Conservation (phyloP, 2,888 invertebrate genomes). For the Antheraea assamensis region DNA sequence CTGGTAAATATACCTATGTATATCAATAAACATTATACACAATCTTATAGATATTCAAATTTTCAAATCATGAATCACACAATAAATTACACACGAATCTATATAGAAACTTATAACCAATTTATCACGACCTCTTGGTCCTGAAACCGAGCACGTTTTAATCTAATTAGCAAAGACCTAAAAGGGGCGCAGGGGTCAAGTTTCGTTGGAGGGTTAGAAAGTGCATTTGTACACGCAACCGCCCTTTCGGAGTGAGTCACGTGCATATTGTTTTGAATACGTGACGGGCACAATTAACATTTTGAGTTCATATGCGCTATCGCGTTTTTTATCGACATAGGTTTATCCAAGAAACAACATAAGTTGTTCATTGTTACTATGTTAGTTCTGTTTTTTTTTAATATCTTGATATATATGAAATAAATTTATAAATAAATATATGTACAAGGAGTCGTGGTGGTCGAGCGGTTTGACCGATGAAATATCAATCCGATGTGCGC, state of each 20-base stretch:
- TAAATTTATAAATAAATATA: too few species aligned
- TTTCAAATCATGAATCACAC: conserved; percentile 39
- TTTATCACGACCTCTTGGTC: conserved; percentile 36
- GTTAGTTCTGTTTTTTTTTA: too few species aligned
- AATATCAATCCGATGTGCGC: too few species aligned
- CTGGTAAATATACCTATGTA: too few species aligned
- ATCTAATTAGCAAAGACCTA: conserved; percentile 41
- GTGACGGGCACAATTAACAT: conserved; percentile 37
- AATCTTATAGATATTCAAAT: neutral
- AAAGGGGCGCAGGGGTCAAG: conserved; percentile 48
- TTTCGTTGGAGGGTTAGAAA: conserved; percentile 41
- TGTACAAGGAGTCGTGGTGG: too few species aligned
- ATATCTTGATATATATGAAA: too few species aligned
- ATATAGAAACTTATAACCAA: conserved; percentile 35
- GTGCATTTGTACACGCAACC: conserved; percentile 60
- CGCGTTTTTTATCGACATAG: neutral
- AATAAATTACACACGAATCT: conserved; percentile 42
- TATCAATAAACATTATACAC: neutral
- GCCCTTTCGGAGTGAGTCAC: conserved; percentile 52
- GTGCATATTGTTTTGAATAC: conserved; percentile 24
- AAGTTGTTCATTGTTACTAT: neutral
- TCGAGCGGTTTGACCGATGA: too few species aligned
- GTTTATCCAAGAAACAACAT: neutral
- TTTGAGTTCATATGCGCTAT: neutral
- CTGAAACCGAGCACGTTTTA: conserved; percentile 37